Conservation (phyloP, 35 echinoderm and acorn worm genomes). For the Strongylocentrotus purpuratus region DNA sequence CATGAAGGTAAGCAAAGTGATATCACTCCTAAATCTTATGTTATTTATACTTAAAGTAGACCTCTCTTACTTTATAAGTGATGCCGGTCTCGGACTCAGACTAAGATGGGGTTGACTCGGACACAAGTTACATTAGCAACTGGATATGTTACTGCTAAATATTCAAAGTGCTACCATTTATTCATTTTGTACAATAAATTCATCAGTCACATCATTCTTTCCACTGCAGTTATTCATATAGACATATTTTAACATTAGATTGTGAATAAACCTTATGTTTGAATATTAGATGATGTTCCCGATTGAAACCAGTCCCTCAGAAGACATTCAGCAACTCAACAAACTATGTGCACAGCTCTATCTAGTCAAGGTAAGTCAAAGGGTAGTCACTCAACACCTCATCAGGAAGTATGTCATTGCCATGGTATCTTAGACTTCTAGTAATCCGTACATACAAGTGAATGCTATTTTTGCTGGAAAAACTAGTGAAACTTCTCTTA, state of each 20-base stretch:
- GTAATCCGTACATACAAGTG: too few relatives aligned
- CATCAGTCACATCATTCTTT: too few relatives aligned
- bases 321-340: conserved; percentile 8
- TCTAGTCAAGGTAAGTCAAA: conserved; percentile 33
- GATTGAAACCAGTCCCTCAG: background rate
- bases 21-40: background rate
- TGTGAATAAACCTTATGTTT: background rate
- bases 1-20: conserved; percentile 24
- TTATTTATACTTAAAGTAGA: too few relatives aligned
- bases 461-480: background rate
- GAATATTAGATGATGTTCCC: background rate
- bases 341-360: conserved; percentile 52
- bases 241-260: too few relatives aligned
- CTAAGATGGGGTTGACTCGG: too few relatives aligned
- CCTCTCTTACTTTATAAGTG: too few relatives aligned
- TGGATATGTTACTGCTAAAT: background rate
- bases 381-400: background rate
- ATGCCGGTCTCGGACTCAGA: too few relatives aligned
- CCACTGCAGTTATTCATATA: too few relatives aligned
- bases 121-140: background rate
- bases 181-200: too few relatives aligned
- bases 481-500: background rate
- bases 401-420: background rate
- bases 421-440: background rate
- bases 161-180: background rate